A percentile compares a stretch with the other conserved stretches of the same genome.
These are phyloP conservation scores for Drosophila nasuta DNA, from an alignment of 1,140 invertebrate genomes.

Conservation along the genomic window DNA sequence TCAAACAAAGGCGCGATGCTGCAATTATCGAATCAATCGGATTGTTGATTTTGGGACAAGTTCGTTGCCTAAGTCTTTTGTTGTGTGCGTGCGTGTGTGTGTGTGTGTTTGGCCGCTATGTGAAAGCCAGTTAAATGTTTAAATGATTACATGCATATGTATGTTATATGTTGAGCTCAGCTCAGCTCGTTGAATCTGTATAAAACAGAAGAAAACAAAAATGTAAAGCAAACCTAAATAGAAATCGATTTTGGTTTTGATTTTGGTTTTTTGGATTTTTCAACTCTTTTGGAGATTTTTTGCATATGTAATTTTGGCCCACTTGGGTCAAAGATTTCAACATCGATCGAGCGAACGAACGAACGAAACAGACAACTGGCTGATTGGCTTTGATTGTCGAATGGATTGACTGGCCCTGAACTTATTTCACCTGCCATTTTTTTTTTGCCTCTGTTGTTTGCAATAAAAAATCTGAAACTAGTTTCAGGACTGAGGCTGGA, in stretches of 20 bases:
- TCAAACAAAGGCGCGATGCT: constrained; percentile 70
- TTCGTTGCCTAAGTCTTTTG: constrained; percentile 81
- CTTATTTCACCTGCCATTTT: constrained; percentile 26
- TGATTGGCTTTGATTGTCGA: constrained; percentile 44
- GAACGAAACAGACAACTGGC: neutral
- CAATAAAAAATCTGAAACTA: constrained; percentile 32
- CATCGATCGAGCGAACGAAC: constrained; percentile 1
- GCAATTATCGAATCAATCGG: constrained; percentile 74
- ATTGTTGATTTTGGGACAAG: constrained; percentile 75
- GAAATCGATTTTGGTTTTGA: constrained; percentile 60
- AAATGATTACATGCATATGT: constrained; percentile 63
- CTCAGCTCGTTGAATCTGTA: constrained; percentile 8
- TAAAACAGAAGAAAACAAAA: constrained; percentile 17
- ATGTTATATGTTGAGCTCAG: neutral
- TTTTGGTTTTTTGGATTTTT: constrained; percentile 48
- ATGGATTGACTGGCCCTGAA: constrained; percentile 52
- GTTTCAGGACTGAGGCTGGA: constrained; percentile 14
- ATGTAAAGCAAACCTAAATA: constrained; percentile 79
- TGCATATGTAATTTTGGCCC: constrained; percentile 56
- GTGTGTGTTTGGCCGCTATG: constrained; percentile 58
- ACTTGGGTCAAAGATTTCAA: constrained; percentile 54
- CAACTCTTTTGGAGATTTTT: constrained; percentile 34
- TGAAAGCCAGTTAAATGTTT: constrained; percentile 72
- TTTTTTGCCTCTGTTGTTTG: constrained; percentile 12
- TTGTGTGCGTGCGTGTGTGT: no score